Base-by-base conservation (phyloP, 2,797 vertebrate genomes). In the Brachyalestes nurse region DNA sequence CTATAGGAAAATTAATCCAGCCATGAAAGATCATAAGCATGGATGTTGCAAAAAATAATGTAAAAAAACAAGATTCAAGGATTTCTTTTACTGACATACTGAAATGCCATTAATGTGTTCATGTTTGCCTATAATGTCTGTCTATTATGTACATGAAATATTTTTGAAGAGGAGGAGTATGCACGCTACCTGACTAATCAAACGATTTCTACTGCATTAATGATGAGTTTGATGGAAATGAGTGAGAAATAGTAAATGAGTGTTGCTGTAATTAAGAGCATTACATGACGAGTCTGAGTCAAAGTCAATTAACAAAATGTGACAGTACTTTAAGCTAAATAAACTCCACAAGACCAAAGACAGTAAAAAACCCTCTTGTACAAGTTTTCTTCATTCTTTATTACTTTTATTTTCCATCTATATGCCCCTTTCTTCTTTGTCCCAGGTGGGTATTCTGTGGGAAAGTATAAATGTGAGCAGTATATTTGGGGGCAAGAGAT, bases 1-100 rank as follows among this genome's bases (percentile, higher is more conserved):
- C 19, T 82, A 25, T 2, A 21, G 23, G 40, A 45, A 57, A 49
- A 53, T 61, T 21, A 76, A 78, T 75, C 38, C 70, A 45, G 55
- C 16, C 7, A 0, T 1, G 23, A n/a, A 9, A 10, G 38, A n/a
- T 45, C 19, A 5, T 34, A 0, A 28, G 6, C 34, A 8, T 65
- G 34, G 62, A 65, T 65, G 61, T 17, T 40, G 8, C n/a, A n/a
- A n/a, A n/a, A 21, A 28, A 28, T 28, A 14, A 49, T 49, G 25
- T 23, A 25, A 28, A 13, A 23, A 42, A 9, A 21, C 13, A 2
- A 67, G 19, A 10, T 9, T 19, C 38, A 42, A 47, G 40, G n/a
- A 47, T 47, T 45, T 5, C 21, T 51, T 51, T 69, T 21, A 23
- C 21, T 12, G 8, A 14, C 23, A 51, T 17, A 17, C 13, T 25